These are phyloP conservation scores for Bettongia penicillata DNA, from an alignment of 2,113 vertebrate genomes.

Conservation along the genomic window DNA sequence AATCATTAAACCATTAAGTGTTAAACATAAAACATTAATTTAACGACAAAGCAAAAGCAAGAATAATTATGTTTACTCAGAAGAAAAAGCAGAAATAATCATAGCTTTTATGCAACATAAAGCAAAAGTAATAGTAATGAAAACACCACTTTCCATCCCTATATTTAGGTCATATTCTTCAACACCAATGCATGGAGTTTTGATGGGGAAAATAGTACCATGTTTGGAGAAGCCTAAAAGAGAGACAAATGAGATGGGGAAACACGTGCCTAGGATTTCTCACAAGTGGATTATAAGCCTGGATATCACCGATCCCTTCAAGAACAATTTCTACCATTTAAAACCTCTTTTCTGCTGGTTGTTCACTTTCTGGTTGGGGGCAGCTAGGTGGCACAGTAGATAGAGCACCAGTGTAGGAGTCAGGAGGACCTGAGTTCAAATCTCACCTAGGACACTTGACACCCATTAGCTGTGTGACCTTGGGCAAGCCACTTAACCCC, in stretches of 20 bases:
- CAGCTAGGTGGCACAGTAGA: too few relatives aligned
- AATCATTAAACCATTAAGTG: neutral
- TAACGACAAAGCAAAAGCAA: neutral
- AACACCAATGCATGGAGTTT: neutral
- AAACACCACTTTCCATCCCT: neutral
- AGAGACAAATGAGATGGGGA: neutral
- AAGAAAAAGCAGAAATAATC: too few relatives aligned
- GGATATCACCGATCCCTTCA: neutral
- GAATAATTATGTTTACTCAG: neutral
- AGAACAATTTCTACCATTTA: neutral
- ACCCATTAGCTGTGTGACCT: too few relatives aligned
- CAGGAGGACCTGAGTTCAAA: too few relatives aligned
- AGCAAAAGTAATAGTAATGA: neutral
- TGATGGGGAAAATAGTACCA: neutral
- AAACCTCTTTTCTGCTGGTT: neutral
- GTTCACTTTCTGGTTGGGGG: neutral
- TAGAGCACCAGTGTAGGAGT: too few relatives aligned
- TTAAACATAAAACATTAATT: neutral
- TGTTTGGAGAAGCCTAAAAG: neutral
- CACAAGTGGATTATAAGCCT: neutral
- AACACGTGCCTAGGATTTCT: neutral
- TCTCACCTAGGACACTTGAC: too few relatives aligned
- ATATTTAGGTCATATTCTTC: neutral
- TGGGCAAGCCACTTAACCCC: too few relatives aligned
- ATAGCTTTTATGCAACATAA: neutral